A percentile compares a stretch with the other conserved stretches of the same genome.
These are phyloP conservation scores for Cryptocephalus moraei DNA, from an alignment of 2,888 invertebrate genomes.

Conservation along the genomic window DNA sequence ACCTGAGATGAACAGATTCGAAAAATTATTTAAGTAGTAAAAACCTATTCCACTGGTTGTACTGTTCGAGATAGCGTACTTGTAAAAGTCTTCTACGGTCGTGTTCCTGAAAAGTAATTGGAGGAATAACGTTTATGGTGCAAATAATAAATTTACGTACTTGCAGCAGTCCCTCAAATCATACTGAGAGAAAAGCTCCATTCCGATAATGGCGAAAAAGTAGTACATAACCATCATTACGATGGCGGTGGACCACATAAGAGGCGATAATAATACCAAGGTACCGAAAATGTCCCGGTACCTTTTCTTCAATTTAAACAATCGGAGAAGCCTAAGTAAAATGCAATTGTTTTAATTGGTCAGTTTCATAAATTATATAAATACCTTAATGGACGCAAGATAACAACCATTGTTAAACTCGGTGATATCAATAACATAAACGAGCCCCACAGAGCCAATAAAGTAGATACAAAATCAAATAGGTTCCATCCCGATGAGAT, in stretches of 20 bases:
- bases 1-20: conserved; percentile 58
- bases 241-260: conserved; percentile 73
- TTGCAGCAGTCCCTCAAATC: conserved; percentile 70
- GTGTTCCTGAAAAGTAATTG: conserved; percentile 49
- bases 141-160: not conserved
- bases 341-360: not conserved
- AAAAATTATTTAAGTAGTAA: conserved; percentile 78
- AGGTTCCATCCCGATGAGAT: conserved; percentile 79
- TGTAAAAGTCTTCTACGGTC: conserved; percentile 77
- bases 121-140: not conserved
- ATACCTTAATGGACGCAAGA: conserved; percentile 58
- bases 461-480: conserved; percentile 62
- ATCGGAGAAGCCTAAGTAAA: conserved; percentile 42
- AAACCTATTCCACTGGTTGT: conserved; percentile 64
- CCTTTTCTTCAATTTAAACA: conserved; percentile 71
- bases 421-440: conserved; percentile 56
- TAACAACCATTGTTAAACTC: conserved; percentile 59
- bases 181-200: conserved; percentile 72
- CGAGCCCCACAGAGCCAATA: conserved; percentile 57
- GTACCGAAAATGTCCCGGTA: conserved; percentile 27
- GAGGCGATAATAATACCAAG: conserved; percentile 49
- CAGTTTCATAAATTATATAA: not conserved
- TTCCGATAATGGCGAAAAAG: conserved; percentile 82
- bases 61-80: conserved; percentile 52
- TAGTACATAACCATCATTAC: conserved; percentile 79